Evolutionary conservation across 2,888 invertebrate species (phyloP).

Genomic region (Bruchidius siliquastri): DNA sequence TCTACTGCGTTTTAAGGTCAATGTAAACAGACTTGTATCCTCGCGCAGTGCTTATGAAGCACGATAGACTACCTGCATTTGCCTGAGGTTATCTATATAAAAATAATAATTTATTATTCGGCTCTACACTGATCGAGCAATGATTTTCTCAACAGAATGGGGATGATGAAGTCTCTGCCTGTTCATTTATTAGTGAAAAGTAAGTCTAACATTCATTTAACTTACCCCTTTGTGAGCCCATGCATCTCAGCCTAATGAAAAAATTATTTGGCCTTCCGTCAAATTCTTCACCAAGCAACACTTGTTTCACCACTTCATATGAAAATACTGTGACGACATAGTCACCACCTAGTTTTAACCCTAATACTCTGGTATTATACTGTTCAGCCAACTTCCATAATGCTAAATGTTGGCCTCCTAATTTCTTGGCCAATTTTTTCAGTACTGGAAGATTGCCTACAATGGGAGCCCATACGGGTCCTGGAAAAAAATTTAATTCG

Average conservation of each 20-base stretch:
- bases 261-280: slow-evolving; percentile 64
- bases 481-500: slow-evolving; percentile 34
- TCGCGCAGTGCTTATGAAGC: too few species aligned
- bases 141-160: too few species aligned
- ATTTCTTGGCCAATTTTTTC: slow-evolving; percentile 37
- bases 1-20: too few species aligned
- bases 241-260: slow-evolving; percentile 58
- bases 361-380: slow-evolving; percentile 53
- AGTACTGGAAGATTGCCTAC: slow-evolving; percentile 44
- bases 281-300: slow-evolving; percentile 56
- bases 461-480: slow-evolving; percentile 48
- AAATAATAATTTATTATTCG: too few species aligned
- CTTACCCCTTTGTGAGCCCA: slow-evolving; percentile 57
- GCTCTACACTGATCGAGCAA: too few species aligned
- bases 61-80: too few species aligned
- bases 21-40: too few species aligned
- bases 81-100: too few species aligned
- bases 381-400: slow-evolving; percentile 47
- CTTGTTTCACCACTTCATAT: slow-evolving; percentile 50
- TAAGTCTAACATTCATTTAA: too few species aligned
- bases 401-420: slow-evolving; percentile 53
- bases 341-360: slow-evolving; percentile 54
- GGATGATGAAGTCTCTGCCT: too few species aligned
- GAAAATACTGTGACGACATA: slow-evolving; percentile 54
- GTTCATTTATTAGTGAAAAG: too few species aligned